Conservation (phyloP, 2,888 invertebrate genomes). For the Branchinecta sandiegonensis region DNA sequence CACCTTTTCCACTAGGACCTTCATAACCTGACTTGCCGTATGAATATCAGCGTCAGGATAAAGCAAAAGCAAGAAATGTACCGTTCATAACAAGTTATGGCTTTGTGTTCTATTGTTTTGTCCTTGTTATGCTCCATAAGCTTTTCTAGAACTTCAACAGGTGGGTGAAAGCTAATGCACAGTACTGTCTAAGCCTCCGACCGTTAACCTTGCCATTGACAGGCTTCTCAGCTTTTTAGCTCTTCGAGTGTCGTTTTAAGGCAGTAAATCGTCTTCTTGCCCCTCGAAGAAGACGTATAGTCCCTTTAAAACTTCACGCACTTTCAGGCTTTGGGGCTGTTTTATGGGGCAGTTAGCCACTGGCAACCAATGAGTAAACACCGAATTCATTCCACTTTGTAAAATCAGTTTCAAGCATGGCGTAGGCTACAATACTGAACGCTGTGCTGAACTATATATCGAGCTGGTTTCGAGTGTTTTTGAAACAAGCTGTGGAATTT, state of each 20-base stretch:
- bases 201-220: not conserved
- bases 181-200: rapidly evolving
- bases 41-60: not conserved
- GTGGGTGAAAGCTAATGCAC: not conserved
- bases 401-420: too few species aligned
- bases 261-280: not conserved
- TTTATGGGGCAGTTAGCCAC: too few species aligned
- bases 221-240: not conserved
- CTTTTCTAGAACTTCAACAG: not conserved
- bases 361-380: too few species aligned
- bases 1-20: not conserved
- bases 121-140: not conserved
- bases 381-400: too few species aligned
- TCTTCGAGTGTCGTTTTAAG: not conserved
- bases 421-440: too few species aligned
- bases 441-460: too few species aligned
- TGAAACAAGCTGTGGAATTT: too few species aligned
- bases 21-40: not conserved
- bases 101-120: not conserved
- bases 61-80: not conserved
- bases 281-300: not conserved
- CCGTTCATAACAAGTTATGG: not conserved
- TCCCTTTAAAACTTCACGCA: not conserved
- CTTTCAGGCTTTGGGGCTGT: not conserved
- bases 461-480: too few species aligned